Conservation (phyloP, 2,797 vertebrate species). For the Knipowitschia caucasica region DNA sequence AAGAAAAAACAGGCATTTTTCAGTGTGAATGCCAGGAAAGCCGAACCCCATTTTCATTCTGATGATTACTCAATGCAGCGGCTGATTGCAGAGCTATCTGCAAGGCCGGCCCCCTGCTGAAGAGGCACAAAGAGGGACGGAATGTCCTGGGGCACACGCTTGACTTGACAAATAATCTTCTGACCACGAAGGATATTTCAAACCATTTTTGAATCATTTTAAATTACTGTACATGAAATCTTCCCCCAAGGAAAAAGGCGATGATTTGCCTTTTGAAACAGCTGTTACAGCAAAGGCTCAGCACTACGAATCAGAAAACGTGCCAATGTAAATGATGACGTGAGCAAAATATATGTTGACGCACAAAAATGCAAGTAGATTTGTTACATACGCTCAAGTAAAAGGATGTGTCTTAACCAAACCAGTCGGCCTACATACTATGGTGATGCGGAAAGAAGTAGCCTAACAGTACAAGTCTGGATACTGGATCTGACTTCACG, state of each 20-base stretch:
- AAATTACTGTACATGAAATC: constrained; percentile 28
- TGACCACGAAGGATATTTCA: constrained; percentile 21
- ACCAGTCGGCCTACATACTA: too few relatives aligned
- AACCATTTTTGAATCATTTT: constrained; percentile 12
- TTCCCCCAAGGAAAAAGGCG: constrained; percentile 12
- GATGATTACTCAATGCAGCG: constrained; percentile 58
- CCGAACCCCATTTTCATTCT: constrained; percentile 33
- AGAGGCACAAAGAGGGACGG: constrained; percentile 47
- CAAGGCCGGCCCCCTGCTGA: constrained; percentile 40
- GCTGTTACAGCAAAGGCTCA: constrained; percentile 3
- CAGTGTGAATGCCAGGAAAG: constrained; percentile 40
- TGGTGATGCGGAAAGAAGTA: too few relatives aligned
- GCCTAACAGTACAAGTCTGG: too few relatives aligned
- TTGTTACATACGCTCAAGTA: too few relatives aligned
- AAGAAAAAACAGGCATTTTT: constrained; percentile 6
- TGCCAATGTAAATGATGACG: too few relatives aligned
- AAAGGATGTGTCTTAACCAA: too few relatives aligned
- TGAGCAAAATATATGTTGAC: too few relatives aligned
- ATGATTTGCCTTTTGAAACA: constrained; percentile 10
- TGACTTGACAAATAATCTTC: constrained; percentile 48
- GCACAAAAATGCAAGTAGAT: too few relatives aligned
- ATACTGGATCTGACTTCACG: too few relatives aligned
- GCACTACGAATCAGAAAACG: too few relatives aligned
- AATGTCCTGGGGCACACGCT: constrained; percentile 42
- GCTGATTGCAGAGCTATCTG: constrained; percentile 62